Conservation (phyloP, 2,113 vertebrate genomes). For the Melanerpes aurifrons region DNA sequence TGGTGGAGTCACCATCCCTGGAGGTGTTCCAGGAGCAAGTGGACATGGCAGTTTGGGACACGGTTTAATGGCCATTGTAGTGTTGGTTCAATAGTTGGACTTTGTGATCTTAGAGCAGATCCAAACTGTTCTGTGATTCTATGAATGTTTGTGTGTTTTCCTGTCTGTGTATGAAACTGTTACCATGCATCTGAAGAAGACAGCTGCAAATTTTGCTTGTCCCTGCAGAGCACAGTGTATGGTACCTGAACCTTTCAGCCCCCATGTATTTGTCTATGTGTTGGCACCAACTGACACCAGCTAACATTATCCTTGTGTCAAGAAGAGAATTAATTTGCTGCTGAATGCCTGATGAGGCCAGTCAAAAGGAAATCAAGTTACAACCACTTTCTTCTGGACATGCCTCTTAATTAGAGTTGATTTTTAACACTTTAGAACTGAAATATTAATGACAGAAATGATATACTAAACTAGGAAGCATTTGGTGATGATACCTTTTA, state of each 20-base stretch:
- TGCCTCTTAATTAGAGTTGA: background rate
- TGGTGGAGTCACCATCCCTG: no score
- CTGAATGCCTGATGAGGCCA: background rate
- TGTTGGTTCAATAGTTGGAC: no score
- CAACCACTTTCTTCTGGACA: background rate
- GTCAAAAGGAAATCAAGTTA: constrained; percentile 11
- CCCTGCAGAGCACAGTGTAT: background rate
- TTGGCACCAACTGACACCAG: background rate
- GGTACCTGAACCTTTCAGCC: background rate
- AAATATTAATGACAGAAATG: constrained; percentile 35
- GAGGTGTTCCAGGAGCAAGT: no score
- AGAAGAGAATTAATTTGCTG: background rate
- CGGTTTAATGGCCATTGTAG: no score
- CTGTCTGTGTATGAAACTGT: background rate
- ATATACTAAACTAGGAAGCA: background rate
- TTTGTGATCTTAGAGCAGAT: no score
- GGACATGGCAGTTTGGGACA: no score
- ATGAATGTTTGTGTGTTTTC: background rate
- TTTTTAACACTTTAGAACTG: background rate
- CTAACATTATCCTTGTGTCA: background rate
- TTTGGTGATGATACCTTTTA: constrained; percentile 3
- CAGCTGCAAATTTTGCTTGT: background rate
- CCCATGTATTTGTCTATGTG: background rate
- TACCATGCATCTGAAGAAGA: background rate
- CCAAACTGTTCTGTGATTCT: no score